Evolutionary conservation across 2,113 vertebrate genomes (phyloP).

Genomic region (Prochilodus magdalenae): DNA sequence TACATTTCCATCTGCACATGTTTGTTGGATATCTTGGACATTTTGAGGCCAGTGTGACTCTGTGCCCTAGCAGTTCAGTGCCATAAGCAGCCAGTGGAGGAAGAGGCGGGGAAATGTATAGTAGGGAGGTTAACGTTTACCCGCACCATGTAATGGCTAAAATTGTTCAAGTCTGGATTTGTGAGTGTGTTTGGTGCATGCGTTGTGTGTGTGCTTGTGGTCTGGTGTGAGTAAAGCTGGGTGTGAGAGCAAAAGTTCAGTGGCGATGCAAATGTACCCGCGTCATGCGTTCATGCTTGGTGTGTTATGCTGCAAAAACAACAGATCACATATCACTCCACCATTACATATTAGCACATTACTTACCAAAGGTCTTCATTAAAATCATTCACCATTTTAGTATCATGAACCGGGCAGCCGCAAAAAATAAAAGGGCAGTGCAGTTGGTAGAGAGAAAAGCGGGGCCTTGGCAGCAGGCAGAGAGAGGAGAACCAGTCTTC

Average conservation of each 20-base stretch:
- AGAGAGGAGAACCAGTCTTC: conserved; percentile 27
- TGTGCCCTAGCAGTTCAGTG: not conserved
- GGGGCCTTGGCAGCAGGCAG: not conserved
- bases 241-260: conserved; percentile 79
- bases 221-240: conserved; percentile 48
- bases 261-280: conserved; percentile 49
- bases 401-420: conserved; percentile 5
- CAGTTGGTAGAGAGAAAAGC: conserved; percentile 3
- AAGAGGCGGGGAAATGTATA: conserved; percentile 81
- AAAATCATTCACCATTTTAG: conserved; percentile 5
- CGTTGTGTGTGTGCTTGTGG: conserved; percentile 41
- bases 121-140: conserved; percentile 82
- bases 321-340: not conserved
- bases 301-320: conserved; percentile 13
- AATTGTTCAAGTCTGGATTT: conserved; percentile 94
- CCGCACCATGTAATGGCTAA: conserved; percentile 96
- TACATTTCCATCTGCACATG: too few relatives aligned
- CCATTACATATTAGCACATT: not conserved
- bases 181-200: conserved; percentile 34
- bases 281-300: conserved; percentile 23
- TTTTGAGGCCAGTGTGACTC: not conserved
- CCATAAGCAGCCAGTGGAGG: conserved; percentile 60
- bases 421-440: not conserved
- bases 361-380: conserved; percentile 10
- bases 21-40: too few relatives aligned